Conservation (phyloP, 1,140 invertebrate species). For the Drosophila orena region DNA sequence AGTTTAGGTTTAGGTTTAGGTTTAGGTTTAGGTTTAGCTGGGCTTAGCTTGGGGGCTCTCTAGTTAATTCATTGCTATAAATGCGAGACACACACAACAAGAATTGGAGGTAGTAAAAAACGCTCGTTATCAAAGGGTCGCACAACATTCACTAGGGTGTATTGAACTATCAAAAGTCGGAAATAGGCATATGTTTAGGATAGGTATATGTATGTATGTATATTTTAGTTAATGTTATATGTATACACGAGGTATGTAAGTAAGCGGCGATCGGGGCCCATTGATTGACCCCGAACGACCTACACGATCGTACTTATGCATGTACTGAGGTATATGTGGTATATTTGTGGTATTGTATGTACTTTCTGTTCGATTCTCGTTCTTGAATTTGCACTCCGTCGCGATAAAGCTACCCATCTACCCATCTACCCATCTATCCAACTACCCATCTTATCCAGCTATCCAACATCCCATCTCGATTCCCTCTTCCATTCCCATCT, state of each 20-base stretch:
- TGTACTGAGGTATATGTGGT: slow-evolving; percentile 83
- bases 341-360: slow-evolving; percentile 81
- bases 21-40: slow-evolving; percentile 30
- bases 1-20: slow-evolving; percentile 17
- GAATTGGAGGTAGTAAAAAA: slow-evolving; percentile 78
- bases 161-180: slow-evolving; percentile 73
- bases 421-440: slow-evolving; percentile 46
- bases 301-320: slow-evolving; percentile 71
- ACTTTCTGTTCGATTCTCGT: slow-evolving; percentile 72
- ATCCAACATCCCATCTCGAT: slow-evolving; percentile 26
- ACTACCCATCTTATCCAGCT: slow-evolving; percentile 43
- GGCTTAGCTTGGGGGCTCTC: slow-evolving; percentile 6
- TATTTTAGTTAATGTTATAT: slow-evolving; percentile 76
- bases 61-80: slow-evolving; percentile 56
- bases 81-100: slow-evolving; percentile 80
- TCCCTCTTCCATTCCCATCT: neutral
- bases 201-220: slow-evolving; percentile 53
- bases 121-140: slow-evolving; percentile 40
- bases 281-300: slow-evolving; percentile 11
- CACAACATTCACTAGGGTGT: slow-evolving; percentile 77
- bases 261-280: slow-evolving; percentile 22
- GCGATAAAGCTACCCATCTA: slow-evolving; percentile 69
- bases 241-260: slow-evolving; percentile 80
- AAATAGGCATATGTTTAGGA: slow-evolving; percentile 37
- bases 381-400: slow-evolving; percentile 60